Conservation (phyloP, 1,140 invertebrate species). For the Achroia grisella region DNA sequence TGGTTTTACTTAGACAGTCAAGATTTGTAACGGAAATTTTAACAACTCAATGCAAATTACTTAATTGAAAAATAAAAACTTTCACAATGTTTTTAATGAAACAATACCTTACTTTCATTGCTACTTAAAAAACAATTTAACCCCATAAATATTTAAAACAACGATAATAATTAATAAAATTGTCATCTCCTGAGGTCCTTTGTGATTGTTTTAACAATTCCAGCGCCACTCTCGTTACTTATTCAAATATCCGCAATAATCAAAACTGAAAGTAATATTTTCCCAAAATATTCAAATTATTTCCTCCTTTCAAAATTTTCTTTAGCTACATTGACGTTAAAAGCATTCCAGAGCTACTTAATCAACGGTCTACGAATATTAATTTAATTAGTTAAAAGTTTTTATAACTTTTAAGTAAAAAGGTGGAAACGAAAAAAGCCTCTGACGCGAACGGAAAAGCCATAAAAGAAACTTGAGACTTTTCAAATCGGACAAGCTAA, state of each 20-base stretch:
- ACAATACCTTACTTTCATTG: too few relatives aligned
- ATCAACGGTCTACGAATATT: constrained; percentile 49
- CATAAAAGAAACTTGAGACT: constrained; percentile 23
- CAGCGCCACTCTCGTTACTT: constrained; percentile 28
- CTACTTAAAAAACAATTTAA: too few relatives aligned
- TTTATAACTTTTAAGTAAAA: constrained; percentile 44
- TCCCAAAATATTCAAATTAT: constrained; percentile 26
- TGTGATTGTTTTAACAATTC: constrained; percentile 24
- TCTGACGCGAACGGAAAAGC: constrained; percentile 10
- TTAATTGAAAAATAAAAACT: too few relatives aligned
- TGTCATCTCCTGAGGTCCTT: constrained; percentile 7
- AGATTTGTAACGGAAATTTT: too few relatives aligned
- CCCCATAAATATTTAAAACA: background rate
- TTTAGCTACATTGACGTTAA: constrained; percentile 37
- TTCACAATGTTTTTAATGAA: too few relatives aligned
- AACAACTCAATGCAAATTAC: too few relatives aligned
- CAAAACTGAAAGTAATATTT: constrained; percentile 27
- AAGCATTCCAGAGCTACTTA: constrained; percentile 44
- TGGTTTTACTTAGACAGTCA: too few relatives aligned
- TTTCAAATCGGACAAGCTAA: constrained; percentile 25
- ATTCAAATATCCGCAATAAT: constrained; percentile 30
- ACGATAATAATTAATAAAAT: background rate
- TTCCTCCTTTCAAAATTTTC: constrained; percentile 26
- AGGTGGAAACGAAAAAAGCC: constrained; percentile 36
- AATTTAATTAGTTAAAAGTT: constrained; percentile 55